phyloP scores from a whole-genome alignment of 2,888 invertebrate genomes.

The Brachypterus glaber region DNA sequence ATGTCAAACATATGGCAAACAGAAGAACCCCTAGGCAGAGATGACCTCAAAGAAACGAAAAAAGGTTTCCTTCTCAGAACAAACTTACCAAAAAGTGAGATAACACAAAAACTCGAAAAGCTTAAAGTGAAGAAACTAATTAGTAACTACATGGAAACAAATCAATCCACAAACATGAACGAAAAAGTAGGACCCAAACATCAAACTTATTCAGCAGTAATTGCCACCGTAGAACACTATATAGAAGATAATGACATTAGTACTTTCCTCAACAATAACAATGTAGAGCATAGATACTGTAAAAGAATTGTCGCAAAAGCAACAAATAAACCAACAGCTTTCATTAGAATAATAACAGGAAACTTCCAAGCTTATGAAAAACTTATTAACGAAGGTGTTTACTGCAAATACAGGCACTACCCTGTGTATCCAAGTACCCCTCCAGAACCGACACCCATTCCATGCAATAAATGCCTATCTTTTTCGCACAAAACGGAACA shows the following conservation, averaged over 20 bases:
- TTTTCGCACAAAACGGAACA: constrained; percentile 9
- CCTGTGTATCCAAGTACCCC: constrained; percentile 7
- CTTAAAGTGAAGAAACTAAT: neutral
- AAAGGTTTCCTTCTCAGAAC: neutral
- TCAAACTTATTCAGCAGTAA: constrained; percentile 3
- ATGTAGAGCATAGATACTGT: constrained; percentile 9
- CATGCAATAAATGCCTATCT: constrained; percentile 8
- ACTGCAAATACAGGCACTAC: constrained; percentile 3
- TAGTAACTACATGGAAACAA: neutral
- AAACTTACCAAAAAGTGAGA: constrained; percentile 1
- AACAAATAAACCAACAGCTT: constrained; percentile 4
- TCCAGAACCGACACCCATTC: constrained; percentile 8
- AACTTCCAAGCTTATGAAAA: constrained; percentile 9
- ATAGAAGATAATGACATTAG: constrained; percentile 4
- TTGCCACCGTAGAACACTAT: constrained; percentile 7
- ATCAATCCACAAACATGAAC: neutral
- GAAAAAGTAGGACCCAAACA: neutral
- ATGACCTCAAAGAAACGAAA: neutral
- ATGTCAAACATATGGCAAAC: neutral
- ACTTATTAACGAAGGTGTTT: constrained; percentile 9
- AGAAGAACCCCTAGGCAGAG: neutral
- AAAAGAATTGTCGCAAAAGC: constrained; percentile 7
- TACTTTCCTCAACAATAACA: constrained; percentile 4
- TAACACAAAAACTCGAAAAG: neutral
- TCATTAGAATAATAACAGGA: constrained; percentile 9